phyloP scores from a whole-genome alignment of 2,888 invertebrate genomes.

The Leptopilina myrica region DNA sequence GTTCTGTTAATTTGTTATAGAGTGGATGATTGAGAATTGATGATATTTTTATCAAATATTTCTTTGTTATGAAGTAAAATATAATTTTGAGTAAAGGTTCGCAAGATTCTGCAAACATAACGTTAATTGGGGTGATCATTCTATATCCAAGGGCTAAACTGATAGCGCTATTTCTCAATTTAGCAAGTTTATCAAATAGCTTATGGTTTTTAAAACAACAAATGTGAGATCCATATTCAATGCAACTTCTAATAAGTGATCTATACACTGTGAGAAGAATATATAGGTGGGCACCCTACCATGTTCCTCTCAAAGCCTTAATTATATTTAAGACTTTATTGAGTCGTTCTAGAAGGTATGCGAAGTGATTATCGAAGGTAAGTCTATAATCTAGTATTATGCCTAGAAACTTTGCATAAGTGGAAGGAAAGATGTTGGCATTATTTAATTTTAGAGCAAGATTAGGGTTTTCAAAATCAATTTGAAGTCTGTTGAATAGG shows the following conservation, averaged over 20 bases:
- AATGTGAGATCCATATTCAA: too few relatives aligned
- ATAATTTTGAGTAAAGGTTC: background rate
- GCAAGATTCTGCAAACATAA: background rate
- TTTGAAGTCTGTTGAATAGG: too few relatives aligned
- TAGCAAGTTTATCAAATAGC: too few relatives aligned
- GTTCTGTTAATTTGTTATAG: background rate
- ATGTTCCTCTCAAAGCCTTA: conserved; percentile 26
- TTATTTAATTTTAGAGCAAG: too few relatives aligned
- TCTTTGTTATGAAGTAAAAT: background rate
- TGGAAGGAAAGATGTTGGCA: too few relatives aligned
- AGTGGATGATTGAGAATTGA: background rate
- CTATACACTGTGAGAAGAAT: too few relatives aligned
- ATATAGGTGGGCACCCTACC: background rate
- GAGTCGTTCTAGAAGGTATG: background rate
- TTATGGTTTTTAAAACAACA: too few relatives aligned
- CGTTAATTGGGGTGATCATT: background rate
- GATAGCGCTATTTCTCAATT: too few relatives aligned
- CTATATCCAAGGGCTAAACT: too few relatives aligned
- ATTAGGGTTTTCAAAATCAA: too few relatives aligned
- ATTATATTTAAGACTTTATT: background rate
- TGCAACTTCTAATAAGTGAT: too few relatives aligned
- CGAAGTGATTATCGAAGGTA: background rate
- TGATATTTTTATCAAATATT: background rate
- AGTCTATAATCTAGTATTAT: background rate
- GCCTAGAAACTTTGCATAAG: too few relatives aligned